Evolutionary conservation across 2,888 invertebrate species (phyloP), one percentile per base, ranked within the genome.

Genomic region (Strigamia transsilvanica): DNA sequence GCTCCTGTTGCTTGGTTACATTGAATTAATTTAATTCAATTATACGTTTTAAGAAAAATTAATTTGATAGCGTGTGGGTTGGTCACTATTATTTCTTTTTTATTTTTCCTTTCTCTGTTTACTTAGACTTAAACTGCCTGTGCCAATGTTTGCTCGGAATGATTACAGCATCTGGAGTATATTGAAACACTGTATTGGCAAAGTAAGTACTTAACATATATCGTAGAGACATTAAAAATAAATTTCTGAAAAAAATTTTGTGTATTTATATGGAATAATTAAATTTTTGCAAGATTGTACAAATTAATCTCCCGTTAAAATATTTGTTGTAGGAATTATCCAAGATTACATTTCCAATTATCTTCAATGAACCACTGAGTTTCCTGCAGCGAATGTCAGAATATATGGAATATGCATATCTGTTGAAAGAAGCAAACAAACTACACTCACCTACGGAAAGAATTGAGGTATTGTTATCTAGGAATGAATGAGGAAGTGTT

Each of bases 271-370:
- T 27, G 3, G 3, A 27, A 3, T 51, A n/a, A 18, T 56, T 18
- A n/a, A 34, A 21, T 81, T 61, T 32, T 21, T 82, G n/a, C n/a
- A n/a, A n/a, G n/a, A n/a, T n/a, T n/a, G n/a, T n/a, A n/a, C n/a
- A n/a, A n/a, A n/a, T n/a, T n/a, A n/a, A n/a, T n/a, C n/a, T n/a
- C n/a, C n/a, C n/a, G n/a, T n/a, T n/a, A n/a, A n/a, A n/a, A n/a
- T n/a, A n/a, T n/a, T n/a, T 51, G 78, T 83, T 41, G 42, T 46
- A 88, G 90, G 97, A 98, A 89, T 90, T 98, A 85, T 96, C 96
- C 87, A 97, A 97, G 90, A 96, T 97, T 89, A 95, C 97, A 51
- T 97, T 98, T 96, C 98, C 98, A 84, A 96, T 98, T 84, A 93
- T 95, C 85, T 96, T 98, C 90, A 98, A 98, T 90, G 98, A 98